Evolutionary conservation across 37 sponge, comb jelly and placozoan species (phyloP).

Genomic region (Hexactinellida sp.): DNA sequence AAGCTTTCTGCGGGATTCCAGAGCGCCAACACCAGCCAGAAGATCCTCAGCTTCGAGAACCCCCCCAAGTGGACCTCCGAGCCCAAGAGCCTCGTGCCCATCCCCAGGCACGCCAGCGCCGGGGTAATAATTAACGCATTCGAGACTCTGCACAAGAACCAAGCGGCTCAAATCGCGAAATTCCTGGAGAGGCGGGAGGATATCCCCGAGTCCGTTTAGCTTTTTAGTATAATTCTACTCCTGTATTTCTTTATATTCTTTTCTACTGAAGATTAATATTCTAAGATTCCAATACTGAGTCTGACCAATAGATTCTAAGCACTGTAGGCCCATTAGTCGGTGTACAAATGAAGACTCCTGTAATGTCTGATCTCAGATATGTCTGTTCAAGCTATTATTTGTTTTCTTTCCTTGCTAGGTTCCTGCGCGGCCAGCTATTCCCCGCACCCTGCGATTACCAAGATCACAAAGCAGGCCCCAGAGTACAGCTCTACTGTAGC

Average conservation of each 20-base stretch:
- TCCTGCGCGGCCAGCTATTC: too few relatives aligned
- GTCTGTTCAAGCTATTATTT: too few relatives aligned
- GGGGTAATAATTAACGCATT: not conserved
- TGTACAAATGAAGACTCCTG: too few relatives aligned
- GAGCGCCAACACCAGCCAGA: not conserved
- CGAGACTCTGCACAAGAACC: not conserved
- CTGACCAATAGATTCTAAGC: too few relatives aligned
- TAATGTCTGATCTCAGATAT: too few relatives aligned
- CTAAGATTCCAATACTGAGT: too few relatives aligned
- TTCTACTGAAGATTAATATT: not conserved
- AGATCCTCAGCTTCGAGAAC: not conserved
- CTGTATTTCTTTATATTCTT: not conserved
- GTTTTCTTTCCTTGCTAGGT: too few relatives aligned
- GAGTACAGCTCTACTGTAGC: not conserved
- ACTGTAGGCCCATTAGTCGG: too few relatives aligned
- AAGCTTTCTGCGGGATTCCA: not conserved
- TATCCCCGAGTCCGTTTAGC: not conserved
- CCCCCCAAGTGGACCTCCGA: not conserved
- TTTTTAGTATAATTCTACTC: not conserved
- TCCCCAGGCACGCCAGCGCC: not conserved
- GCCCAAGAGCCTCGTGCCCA: not conserved
- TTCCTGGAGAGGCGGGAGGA: not conserved
- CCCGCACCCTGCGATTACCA: not conserved
- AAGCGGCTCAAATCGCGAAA: slow-evolving; percentile 11
- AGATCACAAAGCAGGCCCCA: not conserved